phyloP scores from a whole-genome alignment of 1,140 invertebrate species.

The Ceratosolen fusciceps region DNA sequence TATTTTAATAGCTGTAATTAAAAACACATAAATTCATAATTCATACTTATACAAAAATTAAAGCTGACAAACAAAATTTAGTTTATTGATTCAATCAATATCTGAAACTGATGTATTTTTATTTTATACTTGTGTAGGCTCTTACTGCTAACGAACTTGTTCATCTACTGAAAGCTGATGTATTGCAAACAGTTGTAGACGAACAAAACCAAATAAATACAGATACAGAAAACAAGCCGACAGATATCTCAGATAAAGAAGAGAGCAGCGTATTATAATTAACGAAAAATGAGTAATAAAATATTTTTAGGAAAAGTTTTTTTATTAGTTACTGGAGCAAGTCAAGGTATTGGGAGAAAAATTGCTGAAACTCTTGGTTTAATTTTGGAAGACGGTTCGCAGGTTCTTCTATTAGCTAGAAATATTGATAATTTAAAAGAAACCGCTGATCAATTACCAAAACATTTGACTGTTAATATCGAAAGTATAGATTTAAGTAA shows the following conservation, averaged over 20 bases:
- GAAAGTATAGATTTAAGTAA: slow-evolving; percentile 75
- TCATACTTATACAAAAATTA: no score
- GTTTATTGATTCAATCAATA: no score
- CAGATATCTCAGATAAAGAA: slow-evolving; percentile 19
- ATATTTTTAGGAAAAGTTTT: slow-evolving; percentile 72
- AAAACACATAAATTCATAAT: no score
- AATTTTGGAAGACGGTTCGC: slow-evolving; percentile 75
- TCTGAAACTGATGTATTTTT: no score
- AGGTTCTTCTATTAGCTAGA: slow-evolving; percentile 84
- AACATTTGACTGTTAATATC: slow-evolving; percentile 70
- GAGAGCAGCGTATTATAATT: slow-evolving; percentile 31
- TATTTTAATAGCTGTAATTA: no score
- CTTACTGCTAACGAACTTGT: slow-evolving; percentile 71
- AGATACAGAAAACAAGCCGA: slow-evolving; percentile 43
- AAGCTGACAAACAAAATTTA: no score
- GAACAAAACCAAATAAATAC: slow-evolving; percentile 52
- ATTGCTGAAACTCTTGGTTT: slow-evolving; percentile 81
- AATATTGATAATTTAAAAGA: slow-evolving; percentile 76
- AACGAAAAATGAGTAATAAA: slow-evolving; percentile 48
- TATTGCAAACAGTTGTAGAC: slow-evolving; percentile 58
- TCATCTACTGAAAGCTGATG: slow-evolving; percentile 73
- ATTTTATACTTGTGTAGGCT: slow-evolving; percentile 67
- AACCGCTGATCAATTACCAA: slow-evolving; percentile 71
- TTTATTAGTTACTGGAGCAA: slow-evolving; percentile 86
- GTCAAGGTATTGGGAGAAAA: slow-evolving; percentile 87